Percentiles rank a stretch among this genome's conserved stretches.
Conservation (phyloP, 2,797 vertebrate species). For the Lacerta bilineata region DNA sequence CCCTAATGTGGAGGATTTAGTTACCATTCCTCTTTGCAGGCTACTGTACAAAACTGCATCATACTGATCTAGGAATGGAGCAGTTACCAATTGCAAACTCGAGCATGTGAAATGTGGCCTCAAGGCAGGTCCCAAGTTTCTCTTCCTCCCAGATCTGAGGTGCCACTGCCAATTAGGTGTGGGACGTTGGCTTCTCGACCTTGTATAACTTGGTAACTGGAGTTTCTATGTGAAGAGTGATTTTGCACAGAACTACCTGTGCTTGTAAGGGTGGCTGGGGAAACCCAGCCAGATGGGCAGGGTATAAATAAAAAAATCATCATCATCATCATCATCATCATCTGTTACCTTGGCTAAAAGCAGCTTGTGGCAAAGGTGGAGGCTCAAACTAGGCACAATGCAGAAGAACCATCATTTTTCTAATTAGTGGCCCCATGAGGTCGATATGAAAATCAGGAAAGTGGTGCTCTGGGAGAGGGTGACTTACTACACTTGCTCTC, state of each 20-base stretch:
- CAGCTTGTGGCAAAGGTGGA: not conserved
- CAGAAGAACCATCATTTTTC: not conserved
- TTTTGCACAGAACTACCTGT: not conserved
- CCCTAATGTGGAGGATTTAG: conserved; percentile 35
- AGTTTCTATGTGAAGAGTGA: not conserved
- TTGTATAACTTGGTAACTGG: conserved; percentile 9
- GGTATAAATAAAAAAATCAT: too few relatives aligned
- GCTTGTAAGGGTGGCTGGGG: not conserved
- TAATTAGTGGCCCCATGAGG: not conserved
- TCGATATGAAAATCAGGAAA: not conserved
- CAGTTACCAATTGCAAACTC: not conserved
- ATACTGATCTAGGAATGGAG: conserved; percentile 51
- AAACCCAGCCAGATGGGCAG: too few relatives aligned
- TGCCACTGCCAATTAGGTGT: conserved; percentile 3
- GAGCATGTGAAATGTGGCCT: conserved; percentile 9
- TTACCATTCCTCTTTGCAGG: conserved; percentile 54
- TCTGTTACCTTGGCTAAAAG: not conserved
- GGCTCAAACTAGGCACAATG: not conserved
- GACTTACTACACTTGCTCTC: not conserved
- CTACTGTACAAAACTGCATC: conserved; percentile 35
- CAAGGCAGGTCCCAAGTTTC: not conserved
- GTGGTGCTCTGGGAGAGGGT: not conserved
- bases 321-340: too few relatives aligned
- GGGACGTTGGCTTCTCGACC: not conserved
- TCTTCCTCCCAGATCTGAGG: conserved; percentile 15